A percentile compares a stretch with the other conserved stretches of the same genome.
These are phyloP conservation scores for Phaetusa simplex DNA, from an alignment of 2,113 vertebrate species.

Conservation along the genomic window DNA sequence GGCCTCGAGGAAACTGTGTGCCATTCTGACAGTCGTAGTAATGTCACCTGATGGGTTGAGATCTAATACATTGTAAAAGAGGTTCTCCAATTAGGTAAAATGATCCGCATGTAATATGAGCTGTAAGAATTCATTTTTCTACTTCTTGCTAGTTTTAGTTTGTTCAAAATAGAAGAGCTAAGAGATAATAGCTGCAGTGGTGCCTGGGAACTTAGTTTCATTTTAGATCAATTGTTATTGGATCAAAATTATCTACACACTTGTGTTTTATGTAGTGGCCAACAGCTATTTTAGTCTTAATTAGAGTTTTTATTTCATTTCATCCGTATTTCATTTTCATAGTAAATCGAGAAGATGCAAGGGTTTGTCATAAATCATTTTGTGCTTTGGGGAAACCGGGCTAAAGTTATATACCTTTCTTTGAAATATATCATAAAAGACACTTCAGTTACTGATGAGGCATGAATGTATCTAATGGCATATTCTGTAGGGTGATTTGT, in stretches of 20 bases:
- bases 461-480: conserved; percentile 84
- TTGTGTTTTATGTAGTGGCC: conserved; percentile 32
- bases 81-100: background rate
- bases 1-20: background rate
- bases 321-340: conserved; percentile 12
- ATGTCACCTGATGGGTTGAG: background rate
- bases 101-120: background rate
- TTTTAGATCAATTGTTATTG: background rate
- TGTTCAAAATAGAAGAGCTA: background rate
- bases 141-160: background rate
- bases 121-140: background rate
- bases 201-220: background rate
- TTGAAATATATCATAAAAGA: conserved; percentile 83
- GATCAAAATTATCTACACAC: background rate
- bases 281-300: conserved; percentile 37
- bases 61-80: background rate
- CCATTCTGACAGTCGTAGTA: background rate
- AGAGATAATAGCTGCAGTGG: background rate
- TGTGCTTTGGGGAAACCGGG: background rate
- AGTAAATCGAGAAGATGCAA: background rate
- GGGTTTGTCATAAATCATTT: conserved; percentile 36
- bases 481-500: conserved; percentile 89
- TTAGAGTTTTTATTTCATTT: conserved; percentile 16
- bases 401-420: conserved; percentile 63
- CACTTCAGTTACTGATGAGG: conserved; percentile 89